phyloP scores from a whole-genome alignment of 2,113 vertebrate genomes.

The Clupea harengus region DNA sequence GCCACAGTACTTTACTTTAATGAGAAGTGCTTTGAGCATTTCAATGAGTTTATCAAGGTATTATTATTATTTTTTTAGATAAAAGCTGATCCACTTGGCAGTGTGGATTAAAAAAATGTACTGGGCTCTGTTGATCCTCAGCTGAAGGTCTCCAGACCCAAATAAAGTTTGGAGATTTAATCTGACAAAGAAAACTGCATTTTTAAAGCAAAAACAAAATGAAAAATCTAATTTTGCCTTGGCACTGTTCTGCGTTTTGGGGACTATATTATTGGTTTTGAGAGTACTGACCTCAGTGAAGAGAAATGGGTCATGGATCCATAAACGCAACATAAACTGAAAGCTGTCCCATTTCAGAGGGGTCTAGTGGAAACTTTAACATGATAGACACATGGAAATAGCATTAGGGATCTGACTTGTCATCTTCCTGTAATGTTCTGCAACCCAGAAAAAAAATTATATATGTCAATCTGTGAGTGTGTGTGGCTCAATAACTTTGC shows the following conservation, averaged over 20 bases:
- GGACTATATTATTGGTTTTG: neutral
- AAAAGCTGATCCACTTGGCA: neutral
- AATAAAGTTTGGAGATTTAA: neutral
- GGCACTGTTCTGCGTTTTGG: neutral
- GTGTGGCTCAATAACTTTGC: neutral
- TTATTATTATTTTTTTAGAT: too few relatives aligned
- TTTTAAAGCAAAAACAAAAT: too few relatives aligned
- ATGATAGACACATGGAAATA: neutral
- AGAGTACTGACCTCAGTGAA: neutral
- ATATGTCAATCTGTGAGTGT: neutral
- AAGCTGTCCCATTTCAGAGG: neutral
- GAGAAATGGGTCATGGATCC: neutral
- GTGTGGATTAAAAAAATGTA: too few relatives aligned
- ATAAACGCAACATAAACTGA: neutral
- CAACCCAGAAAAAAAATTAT: neutral
- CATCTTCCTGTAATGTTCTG: neutral
- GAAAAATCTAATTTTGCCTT: too few relatives aligned
- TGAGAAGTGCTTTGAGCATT: neutral
- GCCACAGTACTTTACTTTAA: neutral
- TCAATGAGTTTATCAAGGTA: neutral
- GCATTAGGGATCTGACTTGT: neutral
- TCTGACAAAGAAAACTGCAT: too few relatives aligned
- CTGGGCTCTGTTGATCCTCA: neutral
- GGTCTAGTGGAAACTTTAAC: neutral
- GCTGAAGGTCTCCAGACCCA: neutral